Conservation (phyloP, 2,113 vertebrate genomes). For the Microcebus lehilahytsara region DNA sequence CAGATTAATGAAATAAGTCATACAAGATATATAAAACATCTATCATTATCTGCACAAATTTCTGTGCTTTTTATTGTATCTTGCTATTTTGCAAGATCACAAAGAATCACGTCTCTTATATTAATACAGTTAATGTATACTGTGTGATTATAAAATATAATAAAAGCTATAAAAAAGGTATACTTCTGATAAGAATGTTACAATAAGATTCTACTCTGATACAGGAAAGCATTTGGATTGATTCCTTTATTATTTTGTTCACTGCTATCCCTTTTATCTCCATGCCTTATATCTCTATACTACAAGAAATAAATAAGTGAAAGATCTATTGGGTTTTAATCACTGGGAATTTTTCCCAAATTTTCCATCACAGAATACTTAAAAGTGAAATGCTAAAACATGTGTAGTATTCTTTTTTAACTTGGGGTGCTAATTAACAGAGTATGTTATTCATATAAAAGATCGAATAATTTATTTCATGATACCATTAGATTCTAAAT, state of each 20-base stretch:
- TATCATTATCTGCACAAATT: neutral
- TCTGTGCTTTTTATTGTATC: neutral
- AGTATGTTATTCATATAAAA: slow-evolving; percentile 21
- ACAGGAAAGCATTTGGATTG: neutral
- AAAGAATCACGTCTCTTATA: neutral
- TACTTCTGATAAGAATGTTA: neutral
- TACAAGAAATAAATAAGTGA: neutral
- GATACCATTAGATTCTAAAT: slow-evolving; percentile 43
- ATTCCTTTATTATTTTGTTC: neutral
- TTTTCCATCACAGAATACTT: neutral
- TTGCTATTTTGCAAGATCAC: neutral
- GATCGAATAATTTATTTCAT: slow-evolving; percentile 27
- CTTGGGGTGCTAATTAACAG: neutral
- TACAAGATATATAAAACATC: neutral
- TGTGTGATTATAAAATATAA: neutral
- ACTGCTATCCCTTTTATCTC: accelerated
- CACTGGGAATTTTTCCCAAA: neutral
- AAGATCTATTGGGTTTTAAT: neutral
- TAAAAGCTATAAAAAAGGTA: neutral
- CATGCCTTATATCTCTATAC: neutral
- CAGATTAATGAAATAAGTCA: neutral
- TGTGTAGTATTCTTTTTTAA: neutral
- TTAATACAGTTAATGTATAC: neutral
- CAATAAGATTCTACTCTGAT: neutral
- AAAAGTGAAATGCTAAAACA: neutral